Evolutionary conservation across 2,888 invertebrate genomes (phyloP), one percentile per base, ranked within the genome.

Genomic region (Microchrysa polita): DNA sequence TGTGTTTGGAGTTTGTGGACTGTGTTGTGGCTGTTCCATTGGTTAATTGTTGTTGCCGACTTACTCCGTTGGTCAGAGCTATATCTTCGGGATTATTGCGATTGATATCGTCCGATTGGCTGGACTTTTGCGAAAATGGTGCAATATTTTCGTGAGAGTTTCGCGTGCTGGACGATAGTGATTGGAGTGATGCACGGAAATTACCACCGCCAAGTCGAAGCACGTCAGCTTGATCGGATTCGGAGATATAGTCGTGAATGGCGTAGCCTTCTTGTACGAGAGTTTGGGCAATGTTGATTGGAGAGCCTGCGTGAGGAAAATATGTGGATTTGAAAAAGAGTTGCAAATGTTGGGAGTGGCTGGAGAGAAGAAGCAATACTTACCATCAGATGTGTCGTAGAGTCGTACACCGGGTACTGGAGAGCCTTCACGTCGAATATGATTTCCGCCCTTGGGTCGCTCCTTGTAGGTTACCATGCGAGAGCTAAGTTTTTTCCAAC

Each of bases 401-500:
- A 95, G 83, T 81, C 91, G 91, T 77, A 96, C 89, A 74, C 91
- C 92, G 52, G 94, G 94, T 79, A 94, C 88, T 14, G 92, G 91
- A 44, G 89, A 91, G 76, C 90, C 90, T 81, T 90, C 90, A 67
- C 91, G 88, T 42, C 80, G 78, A 18, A 79, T 77, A 14, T 77
- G 79, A 40, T 78, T 79, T 16, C 73, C 73, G 7, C 79, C 76
- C 74, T 82, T 82, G 77, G 89, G 81, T 18, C 87, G 84, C 79
- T 90, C 88, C 82, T 89, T 90, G 82, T 92, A 94, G 0, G 91
- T 89, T 73, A 91, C 90, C 18, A 94, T 91, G 78, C 90, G 89
- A 0, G 94, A 93, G 69, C 91, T 88, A 0, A 96, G 81, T 4
- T 91, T 87, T 81, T 92, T 92, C 96, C 96, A 96, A 79, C 92